Conservation (phyloP, 2,113 vertebrate species). For the Glareola pratincola region DNA sequence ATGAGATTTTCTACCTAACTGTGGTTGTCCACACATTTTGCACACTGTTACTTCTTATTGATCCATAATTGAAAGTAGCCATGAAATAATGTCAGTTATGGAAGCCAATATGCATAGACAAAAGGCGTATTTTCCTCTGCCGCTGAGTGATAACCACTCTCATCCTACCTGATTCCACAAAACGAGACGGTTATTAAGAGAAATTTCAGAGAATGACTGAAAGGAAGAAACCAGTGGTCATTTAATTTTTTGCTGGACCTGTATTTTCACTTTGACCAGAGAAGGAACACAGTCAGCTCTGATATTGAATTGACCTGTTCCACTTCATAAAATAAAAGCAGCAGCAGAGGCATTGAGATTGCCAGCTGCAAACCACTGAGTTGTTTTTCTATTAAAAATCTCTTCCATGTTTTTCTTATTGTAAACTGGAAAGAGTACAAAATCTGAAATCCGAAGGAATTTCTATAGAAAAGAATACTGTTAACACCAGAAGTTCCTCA, state of each 20-base stretch:
- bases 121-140: not conserved
- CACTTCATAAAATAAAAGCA: constrained; percentile 28
- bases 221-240: not conserved
- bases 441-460: constrained; percentile 60
- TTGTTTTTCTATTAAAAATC: constrained; percentile 62
- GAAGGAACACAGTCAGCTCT: not conserved
- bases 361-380: constrained; percentile 56
- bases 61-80: not conserved
- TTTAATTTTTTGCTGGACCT: not conserved
- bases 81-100: not conserved
- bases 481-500: constrained; percentile 56
- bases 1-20: not conserved
- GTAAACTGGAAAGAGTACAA: constrained; percentile 67
- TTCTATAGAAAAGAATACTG: constrained; percentile 55
- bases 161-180: not conserved
- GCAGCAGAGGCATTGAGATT: not conserved
- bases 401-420: constrained; percentile 63
- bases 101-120: not conserved
- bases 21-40: not conserved
- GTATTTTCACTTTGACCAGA: not conserved
- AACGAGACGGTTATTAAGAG: not conserved
- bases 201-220: not conserved
- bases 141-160: not conserved
- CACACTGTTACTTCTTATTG: not conserved
- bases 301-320: not conserved